These are phyloP conservation scores for Arenaria interpres DNA, from an alignment of 2,113 vertebrate genomes.

Conservation along the genomic window DNA sequence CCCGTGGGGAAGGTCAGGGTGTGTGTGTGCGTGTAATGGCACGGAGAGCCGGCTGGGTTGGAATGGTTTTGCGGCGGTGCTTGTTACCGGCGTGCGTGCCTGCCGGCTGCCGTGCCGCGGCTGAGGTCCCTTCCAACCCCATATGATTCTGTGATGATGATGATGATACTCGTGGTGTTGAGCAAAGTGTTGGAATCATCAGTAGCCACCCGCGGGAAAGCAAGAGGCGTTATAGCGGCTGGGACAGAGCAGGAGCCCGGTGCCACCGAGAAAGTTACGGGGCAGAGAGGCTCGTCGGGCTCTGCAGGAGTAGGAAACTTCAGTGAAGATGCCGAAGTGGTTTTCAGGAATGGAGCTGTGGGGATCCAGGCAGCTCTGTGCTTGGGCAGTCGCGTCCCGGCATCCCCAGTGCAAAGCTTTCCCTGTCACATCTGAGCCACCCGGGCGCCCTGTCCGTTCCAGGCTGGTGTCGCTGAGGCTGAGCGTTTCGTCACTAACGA, in stretches of 20 bases:
- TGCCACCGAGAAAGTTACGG: accelerated
- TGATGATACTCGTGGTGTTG: accelerated
- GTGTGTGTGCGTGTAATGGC: accelerated
- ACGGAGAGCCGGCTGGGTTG: accelerated
- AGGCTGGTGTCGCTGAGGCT: neutral
- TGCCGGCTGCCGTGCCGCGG: neutral
- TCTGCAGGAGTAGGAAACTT: neutral
- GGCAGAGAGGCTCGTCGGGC: neutral
- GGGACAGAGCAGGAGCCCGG: neutral
- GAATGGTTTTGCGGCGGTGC: neutral
- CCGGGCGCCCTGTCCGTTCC: accelerated
- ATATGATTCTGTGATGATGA: too few species aligned
- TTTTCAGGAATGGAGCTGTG: neutral
- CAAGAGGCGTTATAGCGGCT: accelerated
- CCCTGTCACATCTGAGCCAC: neutral
- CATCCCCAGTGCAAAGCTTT: neutral
- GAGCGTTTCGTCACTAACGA: accelerated
- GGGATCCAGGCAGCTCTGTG: neutral
- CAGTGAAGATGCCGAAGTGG: neutral
- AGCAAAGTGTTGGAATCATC: accelerated
- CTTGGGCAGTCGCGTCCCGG: neutral
- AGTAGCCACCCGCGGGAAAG: accelerated
- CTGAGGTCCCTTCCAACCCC: too few species aligned
- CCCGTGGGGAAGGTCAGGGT: accelerated
- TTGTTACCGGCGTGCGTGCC: accelerated